Percentiles rank a stretch among this genome's conserved stretches.
Evolutionary conservation across 2,113 vertebrate genomes (phyloP).

Genomic region (Thamnaconus septentrionalis): DNA sequence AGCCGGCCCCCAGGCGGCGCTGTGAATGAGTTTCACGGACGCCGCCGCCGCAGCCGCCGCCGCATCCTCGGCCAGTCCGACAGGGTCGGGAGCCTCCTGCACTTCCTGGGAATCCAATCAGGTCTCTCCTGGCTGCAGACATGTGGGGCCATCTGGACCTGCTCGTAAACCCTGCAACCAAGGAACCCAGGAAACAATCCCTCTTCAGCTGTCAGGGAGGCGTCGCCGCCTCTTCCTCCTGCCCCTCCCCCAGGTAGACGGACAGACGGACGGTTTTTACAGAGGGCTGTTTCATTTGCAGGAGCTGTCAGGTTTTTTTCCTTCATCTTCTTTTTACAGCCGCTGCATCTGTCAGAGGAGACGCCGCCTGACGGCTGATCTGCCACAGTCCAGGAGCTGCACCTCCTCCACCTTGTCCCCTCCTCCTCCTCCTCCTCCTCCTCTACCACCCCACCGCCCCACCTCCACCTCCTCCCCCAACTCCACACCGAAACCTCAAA

Average conservation of each 20-base stretch:
- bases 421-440: too few relatives aligned
- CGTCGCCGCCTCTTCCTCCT: constrained; percentile 29
- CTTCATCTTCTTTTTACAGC: constrained; percentile 48
- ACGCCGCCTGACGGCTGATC: neutral
- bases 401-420: too few relatives aligned
- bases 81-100: too few relatives aligned
- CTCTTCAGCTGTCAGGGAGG: constrained; percentile 52
- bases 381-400: too few relatives aligned
- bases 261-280: constrained; percentile 51
- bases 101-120: too few relatives aligned
- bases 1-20: constrained; percentile 56
- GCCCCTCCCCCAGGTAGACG: constrained; percentile 33
- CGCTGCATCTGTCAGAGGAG: constrained; percentile 34
- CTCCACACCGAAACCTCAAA: too few relatives aligned
- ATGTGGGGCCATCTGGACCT: constrained; percentile 37
- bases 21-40: constrained; percentile 40
- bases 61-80: neutral
- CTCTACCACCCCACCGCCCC: too few relatives aligned
- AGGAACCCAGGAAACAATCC: constrained; percentile 1
- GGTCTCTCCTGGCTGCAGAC: too few relatives aligned
- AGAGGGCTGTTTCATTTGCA: constrained; percentile 63
- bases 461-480: too few relatives aligned
- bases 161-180: constrained; percentile 33
- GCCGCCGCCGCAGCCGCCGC: constrained; percentile 48
- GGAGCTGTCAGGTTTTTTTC: constrained; percentile 49